Conservation (phyloP, 2,888 invertebrate species). For the Nineta flava region DNA sequence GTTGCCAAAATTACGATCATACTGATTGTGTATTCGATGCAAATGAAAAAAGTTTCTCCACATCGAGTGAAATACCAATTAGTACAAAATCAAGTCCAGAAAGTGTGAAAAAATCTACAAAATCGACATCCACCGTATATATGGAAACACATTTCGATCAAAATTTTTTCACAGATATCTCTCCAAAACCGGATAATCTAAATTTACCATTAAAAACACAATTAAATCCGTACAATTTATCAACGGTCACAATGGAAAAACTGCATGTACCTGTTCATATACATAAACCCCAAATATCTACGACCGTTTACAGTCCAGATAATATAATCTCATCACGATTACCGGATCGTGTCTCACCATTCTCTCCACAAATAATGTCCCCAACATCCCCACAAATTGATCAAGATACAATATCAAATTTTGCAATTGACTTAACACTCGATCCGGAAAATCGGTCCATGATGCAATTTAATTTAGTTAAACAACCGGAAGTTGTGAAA, state of each 20-base stretch:
- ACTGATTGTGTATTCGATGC: constrained; percentile 15
- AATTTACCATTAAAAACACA: neutral
- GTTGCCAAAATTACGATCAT: constrained; percentile 21
- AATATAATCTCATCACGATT: neutral
- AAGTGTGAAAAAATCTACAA: constrained; percentile 5
- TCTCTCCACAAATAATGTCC: constrained; percentile 12
- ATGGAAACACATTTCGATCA: constrained; percentile 26
- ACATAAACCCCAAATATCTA: neutral
- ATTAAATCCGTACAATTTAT: neutral
- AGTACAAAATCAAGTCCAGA: constrained; percentile 13
- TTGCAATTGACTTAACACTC: constrained; percentile 27
- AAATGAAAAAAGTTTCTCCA: constrained; percentile 9
- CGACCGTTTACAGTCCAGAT: neutral
- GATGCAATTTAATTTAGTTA: constrained; percentile 16
- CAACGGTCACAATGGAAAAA: neutral
- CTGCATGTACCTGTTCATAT: neutral
- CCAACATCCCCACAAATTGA: constrained; percentile 22
- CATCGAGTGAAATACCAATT: constrained; percentile 13
- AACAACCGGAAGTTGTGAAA: constrained; percentile 16
- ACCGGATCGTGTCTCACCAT: neutral
- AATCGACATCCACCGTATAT: constrained; percentile 20
- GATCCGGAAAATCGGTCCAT: constrained; percentile 25
- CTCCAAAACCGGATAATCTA: neutral
- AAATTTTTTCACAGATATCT: constrained; percentile 1
- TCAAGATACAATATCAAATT: constrained; percentile 26